Percentiles rank a stretch among this genome's conserved stretches.
These are phyloP conservation scores for Batillaria attramentaria DNA, from an alignment of 1,140 invertebrate genomes.

Conservation along the genomic window DNA sequence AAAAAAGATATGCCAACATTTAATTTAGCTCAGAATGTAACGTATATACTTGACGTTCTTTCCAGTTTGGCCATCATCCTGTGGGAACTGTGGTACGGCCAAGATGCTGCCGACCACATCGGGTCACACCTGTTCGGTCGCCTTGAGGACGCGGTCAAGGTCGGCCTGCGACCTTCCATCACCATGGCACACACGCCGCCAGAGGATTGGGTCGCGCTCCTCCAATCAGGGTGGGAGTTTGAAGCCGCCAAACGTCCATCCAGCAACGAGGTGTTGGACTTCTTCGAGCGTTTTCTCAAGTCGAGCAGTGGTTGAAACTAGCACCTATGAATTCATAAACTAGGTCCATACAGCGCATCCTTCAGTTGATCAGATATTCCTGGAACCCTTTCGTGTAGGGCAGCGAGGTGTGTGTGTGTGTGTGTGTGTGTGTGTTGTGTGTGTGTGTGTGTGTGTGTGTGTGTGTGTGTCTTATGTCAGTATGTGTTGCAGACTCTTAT, in stretches of 20 bases:
- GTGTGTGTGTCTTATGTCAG: constrained; percentile 6
- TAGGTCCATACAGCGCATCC: too few species aligned
- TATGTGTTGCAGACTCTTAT: too few species aligned
- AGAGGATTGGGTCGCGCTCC: constrained; percentile 33
- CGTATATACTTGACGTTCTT: background rate
- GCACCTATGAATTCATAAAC: background rate
- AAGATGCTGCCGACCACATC: constrained; percentile 56
- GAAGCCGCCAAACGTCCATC: constrained; percentile 38
- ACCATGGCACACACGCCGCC: constrained; percentile 40
- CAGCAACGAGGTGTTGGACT: constrained; percentile 16
- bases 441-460: background rate
- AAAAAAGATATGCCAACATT: background rate
- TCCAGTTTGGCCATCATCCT: constrained; percentile 54
- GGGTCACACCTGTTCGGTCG: constrained; percentile 26
- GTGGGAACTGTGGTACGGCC: constrained; percentile 67
- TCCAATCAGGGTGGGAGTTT: constrained; percentile 45
- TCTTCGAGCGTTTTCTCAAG: constrained; percentile 33
- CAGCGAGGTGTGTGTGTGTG: background rate
- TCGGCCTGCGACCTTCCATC: constrained; percentile 48
- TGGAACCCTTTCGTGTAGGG: background rate
- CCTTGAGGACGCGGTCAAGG: constrained; percentile 36
- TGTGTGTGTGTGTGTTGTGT: too few species aligned
- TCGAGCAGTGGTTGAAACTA: background rate
- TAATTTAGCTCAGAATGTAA: background rate
- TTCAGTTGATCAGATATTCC: background rate